phyloP scores from a whole-genome alignment of 1,140 invertebrate species.

The Polyergus mexicanus region DNA sequence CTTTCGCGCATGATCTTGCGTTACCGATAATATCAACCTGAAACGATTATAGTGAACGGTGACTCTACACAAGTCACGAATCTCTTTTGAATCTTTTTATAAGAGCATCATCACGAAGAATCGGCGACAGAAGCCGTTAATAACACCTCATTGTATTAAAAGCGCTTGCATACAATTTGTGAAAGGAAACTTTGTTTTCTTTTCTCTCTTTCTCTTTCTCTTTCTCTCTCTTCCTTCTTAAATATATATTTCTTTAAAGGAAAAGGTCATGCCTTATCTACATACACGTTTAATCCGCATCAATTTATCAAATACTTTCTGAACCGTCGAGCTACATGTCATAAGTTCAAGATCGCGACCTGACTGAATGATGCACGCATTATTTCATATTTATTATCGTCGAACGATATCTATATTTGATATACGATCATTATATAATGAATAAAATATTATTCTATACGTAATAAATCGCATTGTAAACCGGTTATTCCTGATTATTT shows the following conservation, averaged over 20 bases:
- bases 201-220: not conserved
- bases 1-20: constrained; percentile 11
- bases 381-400: constrained; percentile 7
- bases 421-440: not conserved
- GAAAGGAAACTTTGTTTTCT: constrained; percentile 8
- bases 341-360: constrained; percentile 28
- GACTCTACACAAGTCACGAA: constrained; percentile 28
- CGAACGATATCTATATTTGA: not conserved
- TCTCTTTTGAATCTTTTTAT: constrained; percentile 46
- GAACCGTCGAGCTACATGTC: not conserved
- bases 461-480: not conserved
- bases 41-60: constrained; percentile 1
- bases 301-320: constrained; percentile 53
- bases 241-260: constrained; percentile 40
- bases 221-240: not conserved
- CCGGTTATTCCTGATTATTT: not conserved
- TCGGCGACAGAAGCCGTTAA: constrained; percentile 48
- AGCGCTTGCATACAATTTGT: constrained; percentile 1
- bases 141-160: constrained; percentile 6
- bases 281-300: constrained; percentile 23
- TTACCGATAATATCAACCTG: constrained; percentile 15
- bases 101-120: constrained; percentile 11
- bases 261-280: constrained; percentile 44
- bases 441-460: not conserved
- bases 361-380: not conserved